Conservation (phyloP, 2,888 invertebrate genomes). For the Megalurothrips usitatus region DNA sequence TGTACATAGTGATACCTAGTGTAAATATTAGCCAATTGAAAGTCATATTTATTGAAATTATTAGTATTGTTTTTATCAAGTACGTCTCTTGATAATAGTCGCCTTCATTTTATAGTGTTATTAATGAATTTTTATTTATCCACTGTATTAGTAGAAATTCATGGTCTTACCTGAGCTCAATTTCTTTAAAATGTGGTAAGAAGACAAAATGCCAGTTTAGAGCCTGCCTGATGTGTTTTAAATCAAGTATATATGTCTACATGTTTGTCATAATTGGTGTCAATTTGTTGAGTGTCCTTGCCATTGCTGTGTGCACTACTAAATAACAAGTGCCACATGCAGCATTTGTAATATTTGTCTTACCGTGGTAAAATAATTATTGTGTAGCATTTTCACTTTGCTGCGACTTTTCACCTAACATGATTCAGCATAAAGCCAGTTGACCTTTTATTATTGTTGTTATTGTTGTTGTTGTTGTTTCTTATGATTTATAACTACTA, state of each 20-base stretch:
- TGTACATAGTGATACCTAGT: neutral
- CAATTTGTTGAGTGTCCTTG: neutral
- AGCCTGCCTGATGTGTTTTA: neutral
- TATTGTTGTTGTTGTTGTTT: neutral
- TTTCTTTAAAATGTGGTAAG: neutral
- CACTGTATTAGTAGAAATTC: neutral
- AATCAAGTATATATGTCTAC: neutral
- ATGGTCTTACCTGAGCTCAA: slow-evolving; percentile 13
- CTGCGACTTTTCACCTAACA: neutral
- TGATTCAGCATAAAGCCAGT: neutral
- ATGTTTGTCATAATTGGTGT: neutral
- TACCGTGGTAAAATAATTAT: neutral
- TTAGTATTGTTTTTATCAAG: slow-evolving; percentile 7
- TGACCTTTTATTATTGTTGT: neutral
- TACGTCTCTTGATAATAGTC: neutral
- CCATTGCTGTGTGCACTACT: neutral
- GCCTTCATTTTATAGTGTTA: neutral
- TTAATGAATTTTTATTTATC: neutral
- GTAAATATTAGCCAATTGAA: slow-evolving; percentile 2
- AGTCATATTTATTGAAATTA: slow-evolving; percentile 5
- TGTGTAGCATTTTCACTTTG: neutral
- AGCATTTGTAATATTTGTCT: neutral
- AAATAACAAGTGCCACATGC: neutral
- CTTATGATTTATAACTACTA: neutral
- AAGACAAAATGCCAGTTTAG: neutral